Evolutionary conservation across 1,140 invertebrate genomes (phyloP).

Genomic region (Eupristina koningsbergeri): DNA sequence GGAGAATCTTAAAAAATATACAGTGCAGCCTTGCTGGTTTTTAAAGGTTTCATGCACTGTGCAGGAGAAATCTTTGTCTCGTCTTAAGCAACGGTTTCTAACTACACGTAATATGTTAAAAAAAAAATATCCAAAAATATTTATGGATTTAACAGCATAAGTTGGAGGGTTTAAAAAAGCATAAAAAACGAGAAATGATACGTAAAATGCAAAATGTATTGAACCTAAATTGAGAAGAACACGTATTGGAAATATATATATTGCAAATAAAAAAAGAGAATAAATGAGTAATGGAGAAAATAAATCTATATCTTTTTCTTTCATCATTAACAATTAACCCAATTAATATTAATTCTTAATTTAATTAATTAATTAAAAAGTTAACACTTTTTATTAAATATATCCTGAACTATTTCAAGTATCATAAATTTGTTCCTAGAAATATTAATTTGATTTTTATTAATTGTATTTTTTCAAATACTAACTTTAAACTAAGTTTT

Average conservation of each 20-base stretch:
- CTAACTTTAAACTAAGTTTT: neutral
- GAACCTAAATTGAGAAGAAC: neutral
- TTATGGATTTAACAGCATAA: neutral
- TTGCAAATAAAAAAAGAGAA: neutral
- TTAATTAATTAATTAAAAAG: too few relatives aligned
- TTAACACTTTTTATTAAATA: too few relatives aligned
- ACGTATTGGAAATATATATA: neutral
- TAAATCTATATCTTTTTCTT: neutral
- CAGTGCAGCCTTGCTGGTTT: neutral
- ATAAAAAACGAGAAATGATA: neutral
- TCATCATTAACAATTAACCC: too few relatives aligned
- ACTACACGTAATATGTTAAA: neutral
- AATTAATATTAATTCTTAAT: too few relatives aligned
- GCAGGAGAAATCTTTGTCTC: neutral
- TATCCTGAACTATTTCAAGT: too few relatives aligned
- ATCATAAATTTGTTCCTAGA: neutral
- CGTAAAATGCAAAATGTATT: neutral
- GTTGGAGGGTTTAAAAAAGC: conserved; percentile 8
- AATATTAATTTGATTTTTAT: neutral
- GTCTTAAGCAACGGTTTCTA: neutral
- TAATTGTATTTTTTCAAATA: neutral
- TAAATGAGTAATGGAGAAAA: too few relatives aligned
- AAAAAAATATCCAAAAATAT: neutral
- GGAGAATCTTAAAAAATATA: neutral
- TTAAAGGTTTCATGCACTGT: conserved; percentile 36